Percentiles rank a stretch among this genome's conserved stretches.
phyloP scores from a whole-genome alignment of 2,888 invertebrate genomes.

The Ormyrus labotus region DNA sequence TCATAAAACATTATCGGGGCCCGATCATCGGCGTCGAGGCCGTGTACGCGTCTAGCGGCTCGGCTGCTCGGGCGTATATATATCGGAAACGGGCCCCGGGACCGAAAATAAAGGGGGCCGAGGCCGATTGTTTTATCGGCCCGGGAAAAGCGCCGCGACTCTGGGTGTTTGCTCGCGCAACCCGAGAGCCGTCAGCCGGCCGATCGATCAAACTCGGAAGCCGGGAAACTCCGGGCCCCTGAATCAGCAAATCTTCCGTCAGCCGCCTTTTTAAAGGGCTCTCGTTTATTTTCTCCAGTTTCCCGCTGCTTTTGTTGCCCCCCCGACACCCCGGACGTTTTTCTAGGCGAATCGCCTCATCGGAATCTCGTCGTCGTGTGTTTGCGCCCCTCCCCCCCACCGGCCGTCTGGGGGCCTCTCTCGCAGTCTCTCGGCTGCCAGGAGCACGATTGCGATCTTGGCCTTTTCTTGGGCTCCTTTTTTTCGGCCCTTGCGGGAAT shows the following conservation, averaged over 20 bases:
- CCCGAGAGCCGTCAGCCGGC: too few relatives aligned
- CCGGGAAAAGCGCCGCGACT: background rate
- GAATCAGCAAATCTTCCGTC: conserved; percentile 14
- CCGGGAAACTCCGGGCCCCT: background rate
- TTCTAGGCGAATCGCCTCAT: conserved; percentile 41
- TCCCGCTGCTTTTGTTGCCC: too few relatives aligned
- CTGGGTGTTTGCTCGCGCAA: too few relatives aligned
- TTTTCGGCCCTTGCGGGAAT: conserved; percentile 54
- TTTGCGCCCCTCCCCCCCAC: background rate
- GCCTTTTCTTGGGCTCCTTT: conserved; percentile 47
- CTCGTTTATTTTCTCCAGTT: background rate
- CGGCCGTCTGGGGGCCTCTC: background rate
- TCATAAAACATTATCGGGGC: conserved; percentile 56
- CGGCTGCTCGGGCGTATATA: background rate
- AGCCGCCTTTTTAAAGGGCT: background rate
- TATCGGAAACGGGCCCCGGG: conserved; percentile 20
- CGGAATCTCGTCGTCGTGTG: conserved; percentile 28
- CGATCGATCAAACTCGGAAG: too few relatives aligned
- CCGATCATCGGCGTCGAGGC: conserved; percentile 21
- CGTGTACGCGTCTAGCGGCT: background rate
- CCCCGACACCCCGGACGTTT: conserved; percentile 31
- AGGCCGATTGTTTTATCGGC: conserved; percentile 3
- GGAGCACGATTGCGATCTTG: conserved; percentile 50
- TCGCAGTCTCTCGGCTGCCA: conserved; percentile 1
- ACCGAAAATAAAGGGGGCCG: conserved; percentile 7